These are phyloP conservation scores for Poecilobothrus nobilitatus DNA, from an alignment of 2,888 invertebrate genomes.

Conservation along the genomic window DNA sequence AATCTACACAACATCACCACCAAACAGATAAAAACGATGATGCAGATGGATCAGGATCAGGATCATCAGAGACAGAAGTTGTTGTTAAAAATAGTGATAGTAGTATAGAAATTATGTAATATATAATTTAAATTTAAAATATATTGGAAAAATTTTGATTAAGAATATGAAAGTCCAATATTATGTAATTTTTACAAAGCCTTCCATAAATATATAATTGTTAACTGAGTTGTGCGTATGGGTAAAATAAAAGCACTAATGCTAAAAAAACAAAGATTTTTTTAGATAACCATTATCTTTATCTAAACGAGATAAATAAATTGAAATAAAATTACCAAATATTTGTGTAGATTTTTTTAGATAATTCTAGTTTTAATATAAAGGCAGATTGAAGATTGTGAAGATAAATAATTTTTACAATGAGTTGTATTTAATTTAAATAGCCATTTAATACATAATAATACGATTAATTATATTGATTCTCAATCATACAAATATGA, in stretches of 20 bases:
- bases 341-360: too few relatives aligned
- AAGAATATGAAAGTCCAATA: background rate
- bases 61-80: conserved; percentile 63
- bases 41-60: conserved; percentile 54
- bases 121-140: background rate
- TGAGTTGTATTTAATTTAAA: too few relatives aligned
- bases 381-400: too few relatives aligned
- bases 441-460: too few relatives aligned
- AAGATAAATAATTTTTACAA: too few relatives aligned
- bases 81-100: conserved; percentile 67
- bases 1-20: conserved; percentile 38
- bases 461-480: too few relatives aligned
- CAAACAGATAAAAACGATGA: conserved; percentile 48
- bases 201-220: background rate
- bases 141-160: background rate
- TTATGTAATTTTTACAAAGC: background rate
- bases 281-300: background rate
- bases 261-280: background rate
- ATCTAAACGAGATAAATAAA: background rate
- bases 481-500: too few relatives aligned
- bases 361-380: too few relatives aligned
- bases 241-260: background rate
- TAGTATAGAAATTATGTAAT: conserved; percentile 65
- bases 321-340: too few relatives aligned
- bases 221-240: background rate